Conservation (phyloP, 2,888 invertebrate species). For the Ariolimax columbianus region DNA sequence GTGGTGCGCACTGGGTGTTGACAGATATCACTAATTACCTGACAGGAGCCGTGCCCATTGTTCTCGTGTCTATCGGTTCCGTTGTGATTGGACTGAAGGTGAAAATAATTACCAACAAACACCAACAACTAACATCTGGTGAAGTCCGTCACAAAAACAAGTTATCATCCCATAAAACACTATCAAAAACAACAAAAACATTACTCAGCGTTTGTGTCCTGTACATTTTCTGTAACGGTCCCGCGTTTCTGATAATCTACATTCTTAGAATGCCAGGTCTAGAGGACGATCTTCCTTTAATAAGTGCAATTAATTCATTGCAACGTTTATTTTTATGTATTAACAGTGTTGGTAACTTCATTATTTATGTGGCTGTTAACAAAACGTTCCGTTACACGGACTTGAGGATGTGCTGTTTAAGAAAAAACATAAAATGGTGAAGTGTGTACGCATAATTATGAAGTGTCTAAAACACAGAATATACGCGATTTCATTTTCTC, state of each 20-base stretch:
- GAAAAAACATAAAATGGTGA: no score
- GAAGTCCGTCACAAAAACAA: not conserved
- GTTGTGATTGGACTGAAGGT: not conserved
- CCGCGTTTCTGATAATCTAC: not conserved
- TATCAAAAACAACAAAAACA: slow-evolving; percentile 13
- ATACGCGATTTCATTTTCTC: no score
- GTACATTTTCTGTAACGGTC: not conserved
- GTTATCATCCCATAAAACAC: not conserved
- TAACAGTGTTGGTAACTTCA: not conserved
- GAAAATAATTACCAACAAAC: not conserved
- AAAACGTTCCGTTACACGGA: not conserved
- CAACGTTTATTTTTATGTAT: not conserved
- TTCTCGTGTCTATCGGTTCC: not conserved
- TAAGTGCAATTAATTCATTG: not conserved
- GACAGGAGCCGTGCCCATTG: not conserved
- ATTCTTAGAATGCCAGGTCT: not conserved
- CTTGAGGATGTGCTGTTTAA: not conserved
- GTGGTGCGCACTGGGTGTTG: not conserved
- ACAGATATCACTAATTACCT: not conserved
- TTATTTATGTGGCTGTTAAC: slow-evolving; percentile 11
- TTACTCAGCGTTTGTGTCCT: not conserved
- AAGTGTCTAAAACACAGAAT: no score
- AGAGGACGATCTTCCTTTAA: not conserved
- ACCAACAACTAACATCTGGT: not conserved
- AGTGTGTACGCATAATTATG: no score